Evolutionary conservation across 1,140 invertebrate genomes (phyloP).

Genomic region (Hydropsyche tenuis): DNA sequence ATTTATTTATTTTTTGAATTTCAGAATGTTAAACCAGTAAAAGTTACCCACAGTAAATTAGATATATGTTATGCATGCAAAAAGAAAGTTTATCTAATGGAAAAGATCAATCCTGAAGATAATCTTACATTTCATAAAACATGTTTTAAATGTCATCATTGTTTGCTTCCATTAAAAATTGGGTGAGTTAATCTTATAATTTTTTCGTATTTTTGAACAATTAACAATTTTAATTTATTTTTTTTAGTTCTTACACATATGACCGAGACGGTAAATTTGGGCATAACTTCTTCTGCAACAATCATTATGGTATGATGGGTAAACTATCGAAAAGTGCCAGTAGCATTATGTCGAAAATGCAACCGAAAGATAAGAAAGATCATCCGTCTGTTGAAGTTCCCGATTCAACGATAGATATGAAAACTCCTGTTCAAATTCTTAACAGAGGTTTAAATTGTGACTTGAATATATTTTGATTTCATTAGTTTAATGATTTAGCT

Average conservation of each 20-base stretch:
- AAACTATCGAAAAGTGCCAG: constrained; percentile 47
- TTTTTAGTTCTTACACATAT: constrained; percentile 70
- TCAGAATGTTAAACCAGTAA: constrained; percentile 50
- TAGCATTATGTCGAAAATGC: not conserved
- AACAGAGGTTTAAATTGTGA: constrained; percentile 62
- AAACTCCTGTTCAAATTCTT: constrained; percentile 62
- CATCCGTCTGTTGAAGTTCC: not conserved
- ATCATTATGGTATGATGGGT: constrained; percentile 75
- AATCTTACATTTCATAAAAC: constrained; percentile 86
- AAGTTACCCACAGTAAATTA: constrained; percentile 65
- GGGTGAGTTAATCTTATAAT: constrained; percentile 34
- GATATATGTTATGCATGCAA: constrained; percentile 88
- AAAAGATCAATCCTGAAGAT: constrained; percentile 81
- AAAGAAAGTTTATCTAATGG: constrained; percentile 88
- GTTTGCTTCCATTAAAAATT: constrained; percentile 56
- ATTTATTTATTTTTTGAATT: constrained; percentile 35
- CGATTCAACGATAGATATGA: not conserved
- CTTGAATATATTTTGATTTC: not conserved
- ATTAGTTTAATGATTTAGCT: not conserved
- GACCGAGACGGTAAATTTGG: constrained; percentile 77
- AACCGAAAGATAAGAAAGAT: constrained; percentile 13
- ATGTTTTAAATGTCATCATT: constrained; percentile 74
- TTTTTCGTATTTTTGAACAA: too few relatives aligned
- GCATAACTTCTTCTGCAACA: constrained; percentile 80
- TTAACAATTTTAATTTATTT: not conserved